Conservation (phyloP, 2,113 vertebrate genomes). For the Oenanthe oenanthe region DNA sequence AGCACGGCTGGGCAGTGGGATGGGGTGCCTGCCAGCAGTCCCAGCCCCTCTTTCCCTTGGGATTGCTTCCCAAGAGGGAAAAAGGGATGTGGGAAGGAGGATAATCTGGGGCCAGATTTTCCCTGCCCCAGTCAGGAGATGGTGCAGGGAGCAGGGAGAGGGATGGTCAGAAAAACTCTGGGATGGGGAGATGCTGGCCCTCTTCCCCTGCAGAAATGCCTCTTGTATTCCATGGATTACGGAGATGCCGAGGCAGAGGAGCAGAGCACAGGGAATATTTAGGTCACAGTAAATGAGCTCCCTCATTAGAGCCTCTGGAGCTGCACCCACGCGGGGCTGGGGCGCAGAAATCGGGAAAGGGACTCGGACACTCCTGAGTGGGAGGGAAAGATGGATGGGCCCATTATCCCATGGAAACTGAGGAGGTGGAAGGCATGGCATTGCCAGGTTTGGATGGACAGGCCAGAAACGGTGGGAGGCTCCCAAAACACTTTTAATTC, state of each 20-base stretch:
- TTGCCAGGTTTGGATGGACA: not conserved
- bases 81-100: not conserved
- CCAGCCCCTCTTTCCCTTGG: not conserved
- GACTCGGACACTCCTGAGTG: not conserved
- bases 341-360: not conserved
- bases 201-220: not conserved
- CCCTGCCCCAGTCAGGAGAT: not conserved
- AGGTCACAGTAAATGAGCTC: slow-evolving; percentile 36
- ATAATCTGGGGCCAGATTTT: not conserved
- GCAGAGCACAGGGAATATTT: not conserved
- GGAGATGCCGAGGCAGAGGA: not conserved
- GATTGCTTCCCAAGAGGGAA: not conserved
- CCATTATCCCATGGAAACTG: rapidly evolving
- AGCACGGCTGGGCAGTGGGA: not conserved
- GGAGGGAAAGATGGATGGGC: not conserved
- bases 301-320: not conserved
- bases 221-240: rapidly evolving
- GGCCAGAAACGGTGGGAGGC: not conserved
- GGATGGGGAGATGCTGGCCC: not conserved
- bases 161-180: rapidly evolving
- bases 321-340: not conserved
- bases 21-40: not conserved
- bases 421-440: not conserved
- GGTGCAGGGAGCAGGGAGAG: not conserved
- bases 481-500: not conserved